Base-by-base conservation (phyloP, 2,888 invertebrate genomes). In the Pachycephus smyrnensis region DNA sequence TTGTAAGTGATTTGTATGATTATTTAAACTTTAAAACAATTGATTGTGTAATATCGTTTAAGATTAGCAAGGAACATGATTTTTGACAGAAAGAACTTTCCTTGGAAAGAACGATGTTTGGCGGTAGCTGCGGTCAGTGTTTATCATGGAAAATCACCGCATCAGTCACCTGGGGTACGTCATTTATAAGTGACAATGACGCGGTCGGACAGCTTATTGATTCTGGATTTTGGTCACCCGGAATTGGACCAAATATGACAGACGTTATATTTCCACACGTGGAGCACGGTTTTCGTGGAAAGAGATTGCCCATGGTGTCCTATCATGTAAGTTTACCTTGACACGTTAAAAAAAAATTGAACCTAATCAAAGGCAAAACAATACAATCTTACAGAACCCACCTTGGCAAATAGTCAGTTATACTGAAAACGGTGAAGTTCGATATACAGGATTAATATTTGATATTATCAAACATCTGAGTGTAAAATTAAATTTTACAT, bases 231-330 rank as follows among this genome's bases (percentile, higher is more conserved):
- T 97, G 97, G 97, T 94, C 94, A 79, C 95, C 96, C 0, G 93
- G 94, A 55, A 93, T 94, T 81, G 97, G 97, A 0, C 92, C 95
- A 40, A 92, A 93, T 69, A 93, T 95, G 82, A 92, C 92, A 0
- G 97, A 97, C 87, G 93, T 94, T 23, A 89, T 97, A 55, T 97
- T 97, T 91, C 96, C 97, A 0, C 97, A 97, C 87, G 93, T 96
- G 0, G 93, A 93, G 1, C 95, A 97, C 81, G 96, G 96, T 12
- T 97, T 97, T 86, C 93, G 97, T 73, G 95, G 95, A 37, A 94
- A 95, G 83, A 93, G 92, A 31, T 90, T 98, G 81, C 95, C 96
- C 0, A 93, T 97, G 40, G 93, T 96, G 1, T 95, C 96, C 0
- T 95, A 95, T 88, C 95, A 97, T 91, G 97, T 97, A 92, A 93